A percentile compares a stretch with the other conserved stretches of the same genome.
Conservation (phyloP, 2,888 invertebrate genomes). For the Heterodera filipjevi region DNA sequence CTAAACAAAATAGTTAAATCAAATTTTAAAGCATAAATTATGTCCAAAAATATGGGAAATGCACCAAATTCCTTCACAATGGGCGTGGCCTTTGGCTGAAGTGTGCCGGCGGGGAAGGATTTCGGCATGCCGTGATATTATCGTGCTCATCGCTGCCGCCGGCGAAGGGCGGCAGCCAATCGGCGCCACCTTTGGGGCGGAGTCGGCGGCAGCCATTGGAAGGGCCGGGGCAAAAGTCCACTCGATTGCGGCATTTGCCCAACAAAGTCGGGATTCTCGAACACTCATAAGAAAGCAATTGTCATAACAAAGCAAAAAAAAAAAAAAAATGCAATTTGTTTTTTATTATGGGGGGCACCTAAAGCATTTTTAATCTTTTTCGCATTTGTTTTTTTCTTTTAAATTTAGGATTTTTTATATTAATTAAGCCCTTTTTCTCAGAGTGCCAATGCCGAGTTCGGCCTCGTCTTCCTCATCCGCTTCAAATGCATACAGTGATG, state of each 20-base stretch:
- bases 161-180: background rate
- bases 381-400: too few species aligned
- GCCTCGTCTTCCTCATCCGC: background rate
- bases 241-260: slow-evolving; percentile 3
- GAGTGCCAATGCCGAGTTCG: background rate
- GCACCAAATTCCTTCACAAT: background rate
- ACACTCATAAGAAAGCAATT: background rate
- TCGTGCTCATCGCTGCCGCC: slow-evolving; percentile 1
- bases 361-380: too few species aligned
- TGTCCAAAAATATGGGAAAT: background rate
- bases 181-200: slow-evolving; percentile 12
- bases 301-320: background rate
- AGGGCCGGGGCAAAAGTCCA: background rate
- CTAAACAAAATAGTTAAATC: too few species aligned
- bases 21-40: background rate
- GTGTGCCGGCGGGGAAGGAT: background rate
- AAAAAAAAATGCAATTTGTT: background rate
- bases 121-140: slow-evolving; percentile 9
- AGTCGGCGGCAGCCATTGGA: background rate
- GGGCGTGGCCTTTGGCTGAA: background rate
- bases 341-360: too few species aligned
- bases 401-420: too few species aligned
- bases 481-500: background rate
- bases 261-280: background rate
- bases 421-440: background rate